Percentiles rank a stretch among this genome's conserved stretches.
These are phyloP conservation scores for Phania funesta DNA, from an alignment of 2,888 invertebrate genomes.

Conservation along the genomic window DNA sequence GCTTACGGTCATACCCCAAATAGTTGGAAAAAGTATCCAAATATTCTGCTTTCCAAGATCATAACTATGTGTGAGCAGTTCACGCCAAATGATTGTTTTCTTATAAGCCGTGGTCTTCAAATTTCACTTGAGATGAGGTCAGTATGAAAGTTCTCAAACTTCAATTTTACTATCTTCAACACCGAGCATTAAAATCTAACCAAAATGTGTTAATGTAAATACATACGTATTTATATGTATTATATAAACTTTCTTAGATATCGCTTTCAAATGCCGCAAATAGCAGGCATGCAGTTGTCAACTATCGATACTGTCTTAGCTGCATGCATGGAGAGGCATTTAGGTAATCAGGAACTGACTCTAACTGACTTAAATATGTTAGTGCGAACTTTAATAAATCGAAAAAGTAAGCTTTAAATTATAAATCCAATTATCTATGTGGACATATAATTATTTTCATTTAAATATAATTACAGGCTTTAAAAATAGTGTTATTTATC, in stretches of 20 bases:
- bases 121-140: slow-evolving; percentile 77
- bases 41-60: slow-evolving; percentile 78
- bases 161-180: neutral
- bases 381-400: slow-evolving; percentile 75
- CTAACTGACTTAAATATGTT: slow-evolving; percentile 76
- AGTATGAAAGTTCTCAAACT: neutral
- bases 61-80: slow-evolving; percentile 80
- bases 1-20: slow-evolving; percentile 79
- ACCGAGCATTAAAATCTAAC: too few species aligned
- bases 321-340: slow-evolving; percentile 75
- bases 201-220: too few species aligned
- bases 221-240: too few species aligned
- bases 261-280: slow-evolving; percentile 72
- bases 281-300: slow-evolving; percentile 72
- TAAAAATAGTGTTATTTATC: slow-evolving; percentile 76
- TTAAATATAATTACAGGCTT: slow-evolving; percentile 72
- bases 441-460: slow-evolving; percentile 40
- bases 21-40: slow-evolving; percentile 76
- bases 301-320: slow-evolving; percentile 76
- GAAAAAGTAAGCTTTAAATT: slow-evolving; percentile 73
- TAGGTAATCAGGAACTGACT: slow-evolving; percentile 71
- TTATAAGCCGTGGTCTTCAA: slow-evolving; percentile 80
- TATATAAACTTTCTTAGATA: slow-evolving; percentile 69
- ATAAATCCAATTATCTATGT: neutral
- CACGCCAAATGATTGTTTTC: slow-evolving; percentile 78